Base-by-base conservation (phyloP, 2,797 vertebrate genomes). In the Enteromius thamalakanensis region DNA sequence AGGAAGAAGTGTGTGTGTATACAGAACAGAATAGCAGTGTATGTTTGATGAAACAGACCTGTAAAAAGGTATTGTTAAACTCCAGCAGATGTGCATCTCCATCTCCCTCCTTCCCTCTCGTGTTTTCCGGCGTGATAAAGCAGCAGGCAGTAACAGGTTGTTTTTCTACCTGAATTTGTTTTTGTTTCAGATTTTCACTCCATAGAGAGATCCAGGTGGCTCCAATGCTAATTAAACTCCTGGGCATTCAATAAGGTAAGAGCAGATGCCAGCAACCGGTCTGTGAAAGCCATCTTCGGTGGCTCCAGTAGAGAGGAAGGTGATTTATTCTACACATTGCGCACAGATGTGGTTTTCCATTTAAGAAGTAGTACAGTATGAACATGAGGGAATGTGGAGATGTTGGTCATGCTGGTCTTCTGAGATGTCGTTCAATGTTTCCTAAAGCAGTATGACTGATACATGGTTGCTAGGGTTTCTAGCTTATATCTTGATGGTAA, bases 161-260 rank as follows among this genome's bases (percentile, higher is more conserved):
- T 88, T 88, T 88, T 88, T 87, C 84, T 86, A 58, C 75, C 64
- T 82, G 83, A 86, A 84, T 84, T 81, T 80, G 86, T 85, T 88
- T 86, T 87, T 88, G 83, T 87, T 86, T 87, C 81, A 58, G 79
- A 82, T 79, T 70, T 70, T 40, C 62, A 21, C 65, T 86, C 86
- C 76, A 71, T 64, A 15, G 86, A 88, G 87, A 85, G 75, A 87
- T 86, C 84, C 87, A 86, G 84, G 87, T 87, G 87, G 84, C 84
- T 88, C 77, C 87, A 84, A 34, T 80, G 74, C 76, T 88, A 88
- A 88, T 88, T 84, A 87, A 85, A 80, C 87, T 85, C 87, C 3
- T 42, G 87, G 87, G 87, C 69, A 84, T 87, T 82, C 55, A 58
- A 29, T 49, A 77, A 76, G 74, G 86, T 83, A 78, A 82, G 86